Evolutionary conservation across 2,888 invertebrate genomes (phyloP), one percentile per base, ranked within the genome.

Genomic region (Tetanocera ferruginea): DNA sequence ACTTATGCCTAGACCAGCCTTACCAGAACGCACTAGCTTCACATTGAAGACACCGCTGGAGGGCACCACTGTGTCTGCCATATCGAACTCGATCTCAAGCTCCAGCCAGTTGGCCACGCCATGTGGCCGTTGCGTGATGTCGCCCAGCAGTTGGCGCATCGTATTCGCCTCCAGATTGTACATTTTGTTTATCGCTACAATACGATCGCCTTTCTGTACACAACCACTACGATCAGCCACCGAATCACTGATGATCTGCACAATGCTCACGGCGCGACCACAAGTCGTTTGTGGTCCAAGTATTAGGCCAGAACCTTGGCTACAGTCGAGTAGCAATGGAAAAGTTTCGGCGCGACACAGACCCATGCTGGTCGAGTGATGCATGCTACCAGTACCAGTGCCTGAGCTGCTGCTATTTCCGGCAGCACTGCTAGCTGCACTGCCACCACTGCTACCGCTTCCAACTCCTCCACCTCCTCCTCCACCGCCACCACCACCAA

Each of bases 31-130:
- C 5, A 96, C 94, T 72, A 98, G 91, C 88, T 97, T 96, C 0
- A 98, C 97, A 81, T 95, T 95, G 87, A 97, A 98, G 0, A 97
- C 94, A 0, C 97, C 97, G 83, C 96, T 95, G 5, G 96, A 94
- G 2, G 97, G 97, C 81, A 97, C 95, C 64, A 97, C 96, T 0
- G 96, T 94, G 82, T 97, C 97, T 11, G 96, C 95, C 88, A 97
- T 96, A 90, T 96, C 96, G 89, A 97, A 97, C 87, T 97, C 97
- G 1, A 96, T 93, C 83, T 95, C 94, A 60, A 98, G 88, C 64
- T 94, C 94, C 57, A 97, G 92, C 90, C 95, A 94, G 83, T 93
- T 92, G 9, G 91, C 91, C 17, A 90, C 91, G 14, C 78, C 73
- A 28, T 31, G 81, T 79, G 49, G 66, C 23, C 75, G 76, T 4